phyloP scores from a whole-genome alignment of 92 coral and sea anemone genomes.

The Heteractis magnifica region DNA sequence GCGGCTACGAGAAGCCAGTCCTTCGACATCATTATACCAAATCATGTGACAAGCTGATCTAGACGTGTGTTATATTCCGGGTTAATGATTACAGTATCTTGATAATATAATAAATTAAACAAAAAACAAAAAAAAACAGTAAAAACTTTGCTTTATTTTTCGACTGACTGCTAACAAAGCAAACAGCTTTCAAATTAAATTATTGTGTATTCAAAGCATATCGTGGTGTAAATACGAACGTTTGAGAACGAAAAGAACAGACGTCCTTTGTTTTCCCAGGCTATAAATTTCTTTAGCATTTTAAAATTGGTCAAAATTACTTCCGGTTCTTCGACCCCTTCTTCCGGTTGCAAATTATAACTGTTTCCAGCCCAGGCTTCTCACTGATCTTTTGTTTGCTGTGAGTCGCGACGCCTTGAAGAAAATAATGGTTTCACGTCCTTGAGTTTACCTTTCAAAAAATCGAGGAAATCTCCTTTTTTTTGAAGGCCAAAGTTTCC shows the following conservation, averaged over 20 bases:
- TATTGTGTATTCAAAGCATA: no score
- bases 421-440: neutral
- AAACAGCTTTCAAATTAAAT: no score
- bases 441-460: neutral
- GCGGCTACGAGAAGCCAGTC: neutral
- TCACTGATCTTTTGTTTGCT: slow-evolving; percentile 12
- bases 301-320: neutral
- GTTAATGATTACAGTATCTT: neutral
- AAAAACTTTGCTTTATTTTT: neutral
- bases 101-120: neutral
- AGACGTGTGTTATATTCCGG: neutral
- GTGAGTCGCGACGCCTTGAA: slow-evolving; percentile 15
- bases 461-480: neutral
- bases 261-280: no score
- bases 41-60: neutral
- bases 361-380: slow-evolving; percentile 18
- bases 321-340: neutral
- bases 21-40: neutral
- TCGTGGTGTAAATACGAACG: no score
- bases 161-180: no score
- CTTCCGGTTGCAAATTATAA: neutral
- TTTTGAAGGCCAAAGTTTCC: neutral
- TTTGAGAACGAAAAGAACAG: neutral
- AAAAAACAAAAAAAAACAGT: neutral
- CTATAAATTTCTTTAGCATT: no score